A percentile compares a stretch with the other conserved stretches of the same genome.
Conservation (phyloP, 1,140 invertebrate species). For the Thrips palmi region DNA sequence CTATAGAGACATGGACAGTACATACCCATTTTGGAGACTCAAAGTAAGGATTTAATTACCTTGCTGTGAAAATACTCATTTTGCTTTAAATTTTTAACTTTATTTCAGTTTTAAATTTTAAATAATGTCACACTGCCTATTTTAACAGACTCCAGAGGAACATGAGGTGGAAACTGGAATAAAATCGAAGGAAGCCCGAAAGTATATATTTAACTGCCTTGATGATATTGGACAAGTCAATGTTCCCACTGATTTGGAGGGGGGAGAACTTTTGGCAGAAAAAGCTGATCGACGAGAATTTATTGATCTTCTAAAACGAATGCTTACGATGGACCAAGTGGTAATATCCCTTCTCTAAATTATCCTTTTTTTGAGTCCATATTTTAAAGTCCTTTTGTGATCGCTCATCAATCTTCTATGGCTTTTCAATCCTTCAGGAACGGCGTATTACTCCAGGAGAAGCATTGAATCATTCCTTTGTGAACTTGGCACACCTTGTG, state of each 20-base stretch:
- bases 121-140: neutral
- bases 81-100: neutral
- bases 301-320: constrained; percentile 89
- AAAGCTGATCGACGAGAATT: constrained; percentile 92
- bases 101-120: constrained; percentile 3
- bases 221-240: constrained; percentile 94
- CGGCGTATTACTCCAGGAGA: constrained; percentile 85
- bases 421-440: constrained; percentile 35
- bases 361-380: neutral
- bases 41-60: constrained; percentile 33
- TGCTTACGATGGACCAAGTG: constrained; percentile 95
- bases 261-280: constrained; percentile 84
- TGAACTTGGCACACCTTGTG: constrained; percentile 78
- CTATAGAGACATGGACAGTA: constrained; percentile 88
- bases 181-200: constrained; percentile 97
- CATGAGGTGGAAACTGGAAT: constrained; percentile 95
- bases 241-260: constrained; percentile 90
- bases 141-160: constrained; percentile 75
- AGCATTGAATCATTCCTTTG: constrained; percentile 88
- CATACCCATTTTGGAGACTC: constrained; percentile 93
- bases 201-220: constrained; percentile 98
- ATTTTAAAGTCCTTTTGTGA: neutral
- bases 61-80: neutral
- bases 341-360: constrained; percentile 27
- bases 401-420: neutral